These are phyloP conservation scores for Erpornis zantholeuca DNA, from an alignment of 2,113 vertebrate species.

Conservation along the genomic window DNA sequence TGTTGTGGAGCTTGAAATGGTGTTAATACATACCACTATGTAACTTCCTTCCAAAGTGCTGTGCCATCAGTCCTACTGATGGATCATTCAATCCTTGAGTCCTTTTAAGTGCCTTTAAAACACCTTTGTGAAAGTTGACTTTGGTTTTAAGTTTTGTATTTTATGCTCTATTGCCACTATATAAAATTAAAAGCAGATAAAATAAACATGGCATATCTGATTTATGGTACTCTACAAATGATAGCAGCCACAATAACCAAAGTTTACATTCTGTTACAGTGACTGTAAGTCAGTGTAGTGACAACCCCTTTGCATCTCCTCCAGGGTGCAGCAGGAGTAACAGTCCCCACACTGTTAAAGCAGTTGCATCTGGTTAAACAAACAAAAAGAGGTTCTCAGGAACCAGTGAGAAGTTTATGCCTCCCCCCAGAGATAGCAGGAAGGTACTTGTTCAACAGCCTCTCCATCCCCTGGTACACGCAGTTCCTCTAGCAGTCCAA, in stretches of 20 bases:
- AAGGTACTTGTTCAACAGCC: not conserved
- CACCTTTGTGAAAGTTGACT: not conserved
- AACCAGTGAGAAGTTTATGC: not conserved
- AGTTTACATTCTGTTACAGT: not conserved
- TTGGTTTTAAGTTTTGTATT: slow-evolving; percentile 28
- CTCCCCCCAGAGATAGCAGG: not conserved
- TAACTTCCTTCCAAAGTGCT: not conserved
- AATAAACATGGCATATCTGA: not conserved
- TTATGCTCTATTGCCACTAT: slow-evolving; percentile 27
- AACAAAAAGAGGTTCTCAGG: not conserved
- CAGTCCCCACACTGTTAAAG: rapidly evolving
- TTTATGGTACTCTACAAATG: not conserved
- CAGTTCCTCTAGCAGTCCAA: not conserved
- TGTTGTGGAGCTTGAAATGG: not conserved
- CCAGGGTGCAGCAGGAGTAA: not conserved
- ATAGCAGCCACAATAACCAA: not conserved
- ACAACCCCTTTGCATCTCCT: not conserved
- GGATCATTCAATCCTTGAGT: not conserved
- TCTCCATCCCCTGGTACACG: rapidly evolving
- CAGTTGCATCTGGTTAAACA: not conserved
- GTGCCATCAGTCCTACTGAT: not conserved
- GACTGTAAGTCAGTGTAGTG: not conserved
- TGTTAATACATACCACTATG: not conserved
- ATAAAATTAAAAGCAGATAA: slow-evolving; percentile 51
- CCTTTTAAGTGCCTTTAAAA: slow-evolving; percentile 1